Evolutionary conservation across 2,113 vertebrate species (phyloP), one percentile per base, ranked within the genome.

Genomic region (Chaenocephalus aceratus): DNA sequence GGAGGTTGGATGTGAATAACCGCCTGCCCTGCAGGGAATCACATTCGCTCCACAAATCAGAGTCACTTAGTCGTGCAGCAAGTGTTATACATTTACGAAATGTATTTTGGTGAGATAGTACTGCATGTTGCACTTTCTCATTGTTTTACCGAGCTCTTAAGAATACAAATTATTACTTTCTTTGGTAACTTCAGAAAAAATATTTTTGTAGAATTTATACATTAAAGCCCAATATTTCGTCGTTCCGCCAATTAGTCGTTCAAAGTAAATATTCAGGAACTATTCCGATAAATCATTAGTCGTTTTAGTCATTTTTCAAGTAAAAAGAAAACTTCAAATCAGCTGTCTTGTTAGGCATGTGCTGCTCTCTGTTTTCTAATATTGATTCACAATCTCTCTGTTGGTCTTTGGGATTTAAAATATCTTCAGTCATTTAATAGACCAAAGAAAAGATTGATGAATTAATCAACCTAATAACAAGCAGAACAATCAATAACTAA

Each of bases 21-120:
- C 2, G 5, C 44, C 51, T 61, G 23, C 63, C n/a, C 65, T 45
- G 69, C 36, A 61, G 72, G 56, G 56, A 80, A 26, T 68, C 72
- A 0, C 68, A 68, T 73, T 83, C 44, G 36, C 16, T 56, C 23
- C 70, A 58, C 45, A 49, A 62, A 78, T 76, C 77, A 48, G 51
- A 69, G 34, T 46, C 59, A 13, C 51, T 74, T 11, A 48, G 54
- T 71, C 13, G 6, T 10, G 18, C 63, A 63, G 18, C n/a, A 30
- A 57, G 2, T 26, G 11, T 13, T 71, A 54, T 16, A 48, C 30
- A 73, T 18, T 23, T 59, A 7, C 15, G n/a, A 15, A 46, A 62
- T 65, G 30, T 23, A 67, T 53, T 12, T 60, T 23, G 66, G 57
- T 12, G 10, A 69, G 6, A 10, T 9, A 36, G 4, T 23, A 48